These are phyloP conservation scores for human DNA, from an alignment of 2,113 vertebrate genomes.

Conservation along the genomic window GRCh38 chr6:107914501-107915000, in stretches of 20 bases:
- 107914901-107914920: slow-evolving; percentile 4
- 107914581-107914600: slow-evolving; percentile 15
- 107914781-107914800: neutral
- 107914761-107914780: neutral
- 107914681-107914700: slow-evolving; percentile 31
- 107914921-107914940: neutral
- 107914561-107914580: neutral
- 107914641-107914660: neutral
- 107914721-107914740: neutral
- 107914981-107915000: neutral
- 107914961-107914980: neutral
- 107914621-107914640: neutral
- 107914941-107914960: slow-evolving; percentile 23
- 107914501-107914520: neutral
- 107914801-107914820: neutral
- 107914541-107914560: neutral
- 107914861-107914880: slow-evolving; percentile 23
- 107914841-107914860: neutral
- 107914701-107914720: neutral
- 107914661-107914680: neutral
- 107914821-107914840: neutral
- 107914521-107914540: neutral
- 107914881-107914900: neutral
- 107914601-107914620: neutral
- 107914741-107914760: neutral